phyloP scores from a whole-genome alignment of 1,140 invertebrate species.

The Monochamus saltuarius region DNA sequence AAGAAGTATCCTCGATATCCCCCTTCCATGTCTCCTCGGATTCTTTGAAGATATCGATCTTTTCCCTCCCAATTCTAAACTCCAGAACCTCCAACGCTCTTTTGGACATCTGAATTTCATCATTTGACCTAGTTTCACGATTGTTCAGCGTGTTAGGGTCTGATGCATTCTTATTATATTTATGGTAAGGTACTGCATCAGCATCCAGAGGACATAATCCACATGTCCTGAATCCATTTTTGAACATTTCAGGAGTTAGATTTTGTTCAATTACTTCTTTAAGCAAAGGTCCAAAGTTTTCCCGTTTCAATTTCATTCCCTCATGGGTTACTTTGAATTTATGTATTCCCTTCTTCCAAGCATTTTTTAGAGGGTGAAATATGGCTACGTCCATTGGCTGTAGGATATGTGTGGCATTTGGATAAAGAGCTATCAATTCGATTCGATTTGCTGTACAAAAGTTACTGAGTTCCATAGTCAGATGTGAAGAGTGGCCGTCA shows the following conservation, averaged over 20 bases:
- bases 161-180: too few species aligned
- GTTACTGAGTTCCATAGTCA: not conserved
- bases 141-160: too few species aligned
- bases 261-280: constrained; percentile 5
- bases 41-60: too few species aligned
- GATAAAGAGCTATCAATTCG: too few species aligned
- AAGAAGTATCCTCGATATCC: too few species aligned
- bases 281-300: constrained; percentile 6
- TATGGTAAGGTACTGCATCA: too few species aligned
- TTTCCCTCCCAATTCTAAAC: too few species aligned
- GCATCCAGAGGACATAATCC: constrained; percentile 7
- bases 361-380: constrained; percentile 6
- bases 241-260: constrained; percentile 2
- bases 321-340: not conserved
- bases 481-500: not conserved
- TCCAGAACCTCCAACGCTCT: too few species aligned
- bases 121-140: too few species aligned
- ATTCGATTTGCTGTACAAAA: not conserved
- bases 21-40: too few species aligned
- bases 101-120: too few species aligned
- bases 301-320: not conserved
- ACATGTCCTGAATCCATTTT: constrained; percentile 2
- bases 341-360: constrained; percentile 1
- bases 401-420: not conserved
- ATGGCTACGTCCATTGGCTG: constrained; percentile 13